Conservation (phyloP, 1,140 invertebrate species). For the Drosophila equinoxialis region DNA sequence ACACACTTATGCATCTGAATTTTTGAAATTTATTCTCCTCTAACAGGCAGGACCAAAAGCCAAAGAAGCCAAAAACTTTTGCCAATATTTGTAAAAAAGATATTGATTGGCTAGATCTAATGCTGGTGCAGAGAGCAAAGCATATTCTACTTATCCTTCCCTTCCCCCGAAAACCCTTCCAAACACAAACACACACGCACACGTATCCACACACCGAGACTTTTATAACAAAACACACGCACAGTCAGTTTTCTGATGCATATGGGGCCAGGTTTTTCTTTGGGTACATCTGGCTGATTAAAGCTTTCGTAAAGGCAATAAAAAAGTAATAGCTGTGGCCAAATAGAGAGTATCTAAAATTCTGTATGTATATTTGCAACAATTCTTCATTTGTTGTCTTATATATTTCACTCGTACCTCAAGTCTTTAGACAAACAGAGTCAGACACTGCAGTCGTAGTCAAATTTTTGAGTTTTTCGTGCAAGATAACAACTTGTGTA, state of each 20-base stretch:
- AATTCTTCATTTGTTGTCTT: slow-evolving; percentile 22
- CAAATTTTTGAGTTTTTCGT: slow-evolving; percentile 71
- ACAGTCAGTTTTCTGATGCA: background rate
- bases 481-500: slow-evolving; percentile 71
- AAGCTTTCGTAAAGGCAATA: no score
- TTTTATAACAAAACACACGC: background rate
- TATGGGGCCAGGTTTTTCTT: background rate
- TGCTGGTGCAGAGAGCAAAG: slow-evolving; percentile 15
- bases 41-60: slow-evolving; percentile 58
- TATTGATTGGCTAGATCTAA: slow-evolving; percentile 70
- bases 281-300: background rate
- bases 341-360: slow-evolving; percentile 21
- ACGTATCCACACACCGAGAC: no score
- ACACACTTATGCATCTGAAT: slow-evolving; percentile 19
- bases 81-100: slow-evolving; percentile 80
- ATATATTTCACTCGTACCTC: slow-evolving; percentile 33
- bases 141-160: slow-evolving; percentile 1
- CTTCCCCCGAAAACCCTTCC: slow-evolving; percentile 11
- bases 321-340: no score
- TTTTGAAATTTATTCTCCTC: slow-evolving; percentile 57
- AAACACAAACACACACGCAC: slow-evolving; percentile 30
- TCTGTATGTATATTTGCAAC: no score
- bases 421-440: slow-evolving; percentile 77
- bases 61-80: slow-evolving; percentile 70
- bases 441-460: slow-evolving; percentile 31